Evolutionary conservation across 2,113 vertebrate genomes (phyloP).

Genomic region (Pipra filicauda): DNA sequence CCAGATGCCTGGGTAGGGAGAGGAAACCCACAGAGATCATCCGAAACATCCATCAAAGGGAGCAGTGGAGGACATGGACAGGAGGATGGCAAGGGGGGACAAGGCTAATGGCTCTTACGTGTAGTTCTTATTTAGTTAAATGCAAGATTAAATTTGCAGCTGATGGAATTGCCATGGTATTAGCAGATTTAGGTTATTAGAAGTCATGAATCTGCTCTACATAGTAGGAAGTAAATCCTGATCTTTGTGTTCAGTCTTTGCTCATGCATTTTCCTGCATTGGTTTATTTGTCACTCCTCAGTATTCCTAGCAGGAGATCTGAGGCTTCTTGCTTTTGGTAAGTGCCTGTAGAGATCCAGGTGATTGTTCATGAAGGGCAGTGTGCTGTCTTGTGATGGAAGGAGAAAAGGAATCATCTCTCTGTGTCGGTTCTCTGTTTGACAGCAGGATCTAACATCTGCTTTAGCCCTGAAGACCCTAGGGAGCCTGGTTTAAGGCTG

Average conservation of each 20-base stretch:
- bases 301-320: neutral
- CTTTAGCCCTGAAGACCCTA: neutral
- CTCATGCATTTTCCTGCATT: neutral
- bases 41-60: neutral
- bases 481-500: neutral
- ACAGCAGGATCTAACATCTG: neutral
- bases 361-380: neutral
- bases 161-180: neutral
- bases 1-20: neutral
- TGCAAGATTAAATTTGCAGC: neutral
- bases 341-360: neutral
- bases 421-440: neutral
- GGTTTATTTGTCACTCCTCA: neutral
- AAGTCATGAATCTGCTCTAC: neutral
- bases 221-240: neutral
- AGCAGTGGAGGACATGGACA: neutral
- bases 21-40: neutral
- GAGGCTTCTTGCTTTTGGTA: neutral
- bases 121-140: neutral
- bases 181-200: neutral
- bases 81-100: neutral
- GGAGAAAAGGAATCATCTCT: neutral
- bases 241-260: neutral
- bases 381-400: neutral
- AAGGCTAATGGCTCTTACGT: neutral